These are phyloP conservation scores for Hypercompe scribonia DNA, from an alignment of 2,888 invertebrate genomes.

Conservation along the genomic window DNA sequence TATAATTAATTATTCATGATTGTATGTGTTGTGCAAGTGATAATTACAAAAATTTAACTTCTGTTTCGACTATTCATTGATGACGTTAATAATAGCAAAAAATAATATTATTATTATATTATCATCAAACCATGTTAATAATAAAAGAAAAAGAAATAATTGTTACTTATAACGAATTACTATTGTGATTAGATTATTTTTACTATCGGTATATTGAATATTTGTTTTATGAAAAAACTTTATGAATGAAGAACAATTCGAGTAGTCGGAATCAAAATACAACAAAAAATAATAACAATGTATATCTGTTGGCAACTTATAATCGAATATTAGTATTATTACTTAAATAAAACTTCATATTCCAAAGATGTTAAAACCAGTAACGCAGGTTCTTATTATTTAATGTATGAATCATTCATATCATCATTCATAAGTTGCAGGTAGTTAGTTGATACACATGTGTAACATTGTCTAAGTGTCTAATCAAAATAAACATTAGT, in stretches of 20 bases:
- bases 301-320: not conserved
- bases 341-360: not conserved
- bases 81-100: too few species aligned
- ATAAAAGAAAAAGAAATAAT: too few species aligned
- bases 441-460: not conserved
- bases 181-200: too few species aligned
- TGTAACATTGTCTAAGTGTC: not conserved
- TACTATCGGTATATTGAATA: too few species aligned
- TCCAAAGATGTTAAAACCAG: not conserved
- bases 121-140: too few species aligned
- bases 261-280: not conserved
- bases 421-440: conserved; percentile 1
- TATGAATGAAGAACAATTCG: not conserved
- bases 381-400: not conserved
- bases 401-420: conserved; percentile 1
- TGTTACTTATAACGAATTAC: too few species aligned
- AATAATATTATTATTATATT: too few species aligned
- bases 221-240: not conserved
- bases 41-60: too few species aligned
- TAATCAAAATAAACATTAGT: conserved; percentile 20
- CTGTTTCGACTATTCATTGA: too few species aligned
- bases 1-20: too few species aligned
- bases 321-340: not conserved
- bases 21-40: too few species aligned
- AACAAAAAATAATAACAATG: not conserved